Base-by-base conservation (phyloP, 64 coral and sea anemone species). In the Hydrozoanthus tunicans region DNA sequence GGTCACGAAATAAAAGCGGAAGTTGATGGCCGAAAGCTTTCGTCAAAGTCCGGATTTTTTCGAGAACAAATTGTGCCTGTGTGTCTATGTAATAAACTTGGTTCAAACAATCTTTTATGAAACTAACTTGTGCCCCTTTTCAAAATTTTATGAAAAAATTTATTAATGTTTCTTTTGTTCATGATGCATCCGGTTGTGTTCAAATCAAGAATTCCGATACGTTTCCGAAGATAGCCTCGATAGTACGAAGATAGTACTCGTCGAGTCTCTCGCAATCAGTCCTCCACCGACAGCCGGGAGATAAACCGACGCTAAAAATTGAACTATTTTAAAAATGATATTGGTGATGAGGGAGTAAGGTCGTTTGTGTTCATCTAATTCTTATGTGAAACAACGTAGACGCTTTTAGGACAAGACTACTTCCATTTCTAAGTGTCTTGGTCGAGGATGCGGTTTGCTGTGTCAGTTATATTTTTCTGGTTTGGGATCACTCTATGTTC, bases 151-250 rank as follows among this genome's bases (percentile, higher is more conserved):
- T 78, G 76, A 53, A 14, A 54, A 7, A 78, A 51, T 13, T 7
- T 54, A 13, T 17, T 54, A 2, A 78, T 51, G 10, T 53, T 79
- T 5, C n/a, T 7, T 58, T 58, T 58, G 53, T 57, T 8, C 7
- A 60, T 63, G 23, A 9, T 68, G 54, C 25, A 26, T 60, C 2
- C 11, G 4, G 10, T 53, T 51, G 27, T 58, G 12, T 62, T 61
- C 55, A 55, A 79, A 79, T 10, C 77, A 5, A 6, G 84, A 74
- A 88, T 88, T 88, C 84, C 84, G 84, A 88, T 74, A 73, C 84
- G 13, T 58, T 73, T 73, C 68, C 69, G 84, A 69, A 74, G 25
- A 75, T 88, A 7, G 4, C 59, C 23, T 61, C 54, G 52, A 56
- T 11, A 9, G 20, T 20, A 20, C 20, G 20, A 20, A 20, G 20